Conservation (phyloP, 2,113 vertebrate genomes). For the Naja naja region DNA sequence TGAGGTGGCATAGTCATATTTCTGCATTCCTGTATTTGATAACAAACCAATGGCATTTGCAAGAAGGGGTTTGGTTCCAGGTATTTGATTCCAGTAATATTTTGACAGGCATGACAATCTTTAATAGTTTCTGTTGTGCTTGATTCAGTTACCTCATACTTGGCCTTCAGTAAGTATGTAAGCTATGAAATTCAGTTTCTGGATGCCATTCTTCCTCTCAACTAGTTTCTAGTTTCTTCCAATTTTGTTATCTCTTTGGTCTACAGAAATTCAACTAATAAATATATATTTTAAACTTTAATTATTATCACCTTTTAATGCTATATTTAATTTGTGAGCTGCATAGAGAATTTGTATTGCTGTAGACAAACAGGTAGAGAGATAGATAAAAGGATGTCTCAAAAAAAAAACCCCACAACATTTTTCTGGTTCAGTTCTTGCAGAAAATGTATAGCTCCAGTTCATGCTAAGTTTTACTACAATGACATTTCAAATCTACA, state of each 20-base stretch:
- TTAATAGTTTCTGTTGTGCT: neutral
- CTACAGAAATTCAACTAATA: neutral
- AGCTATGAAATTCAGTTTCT: neutral
- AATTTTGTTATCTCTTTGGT: neutral
- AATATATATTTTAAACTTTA: neutral
- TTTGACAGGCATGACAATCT: neutral
- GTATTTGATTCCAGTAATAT: neutral
- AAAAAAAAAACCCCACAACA: neutral
- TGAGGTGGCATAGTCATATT: neutral
- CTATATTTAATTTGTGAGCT: neutral
- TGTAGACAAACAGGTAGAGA: neutral
- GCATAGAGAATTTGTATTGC: neutral
- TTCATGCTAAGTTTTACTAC: neutral
- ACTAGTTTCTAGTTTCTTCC: neutral
- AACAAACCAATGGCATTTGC: neutral
- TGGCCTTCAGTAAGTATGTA: neutral
- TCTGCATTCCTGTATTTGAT: neutral
- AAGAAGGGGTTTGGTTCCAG: neutral
- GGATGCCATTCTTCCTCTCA: neutral
- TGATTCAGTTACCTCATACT: neutral
- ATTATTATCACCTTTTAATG: neutral
- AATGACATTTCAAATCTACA: neutral
- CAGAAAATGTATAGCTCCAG: neutral
- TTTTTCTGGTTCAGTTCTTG: neutral
- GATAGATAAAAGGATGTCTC: neutral